These are phyloP conservation scores for Pleuronectes platessa DNA, from an alignment of 2,113 vertebrate genomes.

Conservation along the genomic window DNA sequence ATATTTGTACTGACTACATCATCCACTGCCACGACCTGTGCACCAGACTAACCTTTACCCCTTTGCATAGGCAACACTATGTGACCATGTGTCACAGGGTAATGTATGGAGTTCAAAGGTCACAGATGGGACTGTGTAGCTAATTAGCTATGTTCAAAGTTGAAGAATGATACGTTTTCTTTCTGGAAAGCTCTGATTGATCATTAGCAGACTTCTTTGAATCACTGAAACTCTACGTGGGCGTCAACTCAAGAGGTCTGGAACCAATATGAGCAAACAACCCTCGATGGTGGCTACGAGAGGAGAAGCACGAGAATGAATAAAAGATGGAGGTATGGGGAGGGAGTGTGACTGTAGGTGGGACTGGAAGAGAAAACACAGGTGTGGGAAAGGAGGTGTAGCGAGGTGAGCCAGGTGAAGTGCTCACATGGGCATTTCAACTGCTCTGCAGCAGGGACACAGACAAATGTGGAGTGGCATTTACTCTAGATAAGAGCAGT, in stretches of 20 bases:
- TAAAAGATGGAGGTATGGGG: background rate
- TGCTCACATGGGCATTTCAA: slow-evolving; percentile 42
- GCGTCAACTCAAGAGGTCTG: background rate
- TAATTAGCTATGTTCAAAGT: no score
- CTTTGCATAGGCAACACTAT: background rate
- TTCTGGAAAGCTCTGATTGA: background rate
- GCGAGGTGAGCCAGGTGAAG: slow-evolving; percentile 28
- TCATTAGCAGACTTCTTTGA: background rate
- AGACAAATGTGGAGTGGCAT: slow-evolving; percentile 50
- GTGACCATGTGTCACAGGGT: background rate
- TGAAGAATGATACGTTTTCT: background rate
- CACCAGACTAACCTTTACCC: background rate
- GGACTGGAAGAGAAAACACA: slow-evolving; percentile 1
- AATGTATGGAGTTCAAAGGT: background rate
- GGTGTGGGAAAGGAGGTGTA: background rate
- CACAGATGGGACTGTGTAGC: background rate
- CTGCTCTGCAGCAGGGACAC: slow-evolving; percentile 28
- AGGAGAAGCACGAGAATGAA: background rate
- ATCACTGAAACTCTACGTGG: background rate
- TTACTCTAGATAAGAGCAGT: slow-evolving; percentile 58
- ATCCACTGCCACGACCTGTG: background rate
- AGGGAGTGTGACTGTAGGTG: background rate
- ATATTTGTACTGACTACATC: background rate
- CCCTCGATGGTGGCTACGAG: background rate
- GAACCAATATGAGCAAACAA: background rate